These are phyloP conservation scores for Halcyon leucocephala DNA, from an alignment of 2,797 vertebrate species.

Conservation along the genomic window DNA sequence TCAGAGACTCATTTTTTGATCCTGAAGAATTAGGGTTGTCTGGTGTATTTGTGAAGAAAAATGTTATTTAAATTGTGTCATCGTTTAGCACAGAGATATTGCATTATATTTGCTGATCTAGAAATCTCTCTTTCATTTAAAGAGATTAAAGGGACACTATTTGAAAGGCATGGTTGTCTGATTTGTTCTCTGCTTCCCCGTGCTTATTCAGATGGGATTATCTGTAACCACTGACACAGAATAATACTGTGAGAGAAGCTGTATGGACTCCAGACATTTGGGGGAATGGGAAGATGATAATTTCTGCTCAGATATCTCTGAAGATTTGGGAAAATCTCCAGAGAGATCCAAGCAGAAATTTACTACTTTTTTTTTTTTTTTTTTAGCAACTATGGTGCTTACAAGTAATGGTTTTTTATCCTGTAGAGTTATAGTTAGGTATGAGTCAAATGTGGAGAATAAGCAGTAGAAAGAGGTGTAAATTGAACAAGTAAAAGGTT, in stretches of 20 bases:
- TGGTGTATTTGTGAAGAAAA: background rate
- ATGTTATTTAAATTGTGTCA: background rate
- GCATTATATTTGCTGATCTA: background rate
- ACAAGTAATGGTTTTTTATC: background rate
- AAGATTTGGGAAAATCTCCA: background rate
- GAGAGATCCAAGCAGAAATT: background rate
- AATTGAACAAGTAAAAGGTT: background rate
- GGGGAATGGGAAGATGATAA: background rate
- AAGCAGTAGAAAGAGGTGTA: background rate
- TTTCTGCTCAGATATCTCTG: background rate
- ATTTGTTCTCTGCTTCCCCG: background rate
- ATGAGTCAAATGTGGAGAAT: background rate
- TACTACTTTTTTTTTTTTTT: background rate
- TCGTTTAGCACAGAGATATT: background rate
- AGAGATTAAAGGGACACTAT: constrained; percentile 16
- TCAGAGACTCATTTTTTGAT: background rate
- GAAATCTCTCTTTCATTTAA: constrained; percentile 10
- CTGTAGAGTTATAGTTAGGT: background rate
- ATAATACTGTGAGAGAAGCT: background rate
- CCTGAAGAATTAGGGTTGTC: background rate
- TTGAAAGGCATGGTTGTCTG: constrained; percentile 7
- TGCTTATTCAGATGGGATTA: constrained; percentile 10
- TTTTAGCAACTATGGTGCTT: background rate
- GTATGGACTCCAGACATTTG: background rate
- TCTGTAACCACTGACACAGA: constrained; percentile 18